Conservation (phyloP, 2,888 invertebrate species). For the Lutraria lutraria region DNA sequence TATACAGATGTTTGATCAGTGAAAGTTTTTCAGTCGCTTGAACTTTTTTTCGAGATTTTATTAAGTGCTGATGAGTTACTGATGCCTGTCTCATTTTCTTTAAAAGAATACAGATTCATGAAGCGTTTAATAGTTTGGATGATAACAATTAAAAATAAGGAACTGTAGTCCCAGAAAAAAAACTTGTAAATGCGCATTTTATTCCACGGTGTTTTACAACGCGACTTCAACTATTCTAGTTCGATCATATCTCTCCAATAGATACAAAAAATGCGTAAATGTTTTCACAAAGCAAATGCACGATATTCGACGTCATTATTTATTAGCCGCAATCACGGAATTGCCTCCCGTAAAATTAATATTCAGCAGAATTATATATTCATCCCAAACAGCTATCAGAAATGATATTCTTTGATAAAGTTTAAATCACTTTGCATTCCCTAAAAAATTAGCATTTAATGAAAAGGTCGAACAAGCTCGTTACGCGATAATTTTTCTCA, state of each 20-base stretch:
- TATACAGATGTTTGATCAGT: no score
- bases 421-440: background rate
- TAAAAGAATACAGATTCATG: no score
- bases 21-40: no score
- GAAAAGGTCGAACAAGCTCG: slow-evolving; percentile 28
- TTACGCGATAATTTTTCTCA: slow-evolving; percentile 30
- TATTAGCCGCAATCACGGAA: background rate
- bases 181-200: no score
- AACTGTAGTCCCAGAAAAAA: no score
- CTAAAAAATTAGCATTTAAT: slow-evolving; percentile 17
- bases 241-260: background rate
- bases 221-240: background rate
- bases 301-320: background rate
- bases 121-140: no score
- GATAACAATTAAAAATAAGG: no score
- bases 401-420: background rate
- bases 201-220: background rate
- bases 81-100: no score
- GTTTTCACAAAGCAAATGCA: background rate
- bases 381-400: background rate
- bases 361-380: background rate
- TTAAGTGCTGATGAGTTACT: no score
- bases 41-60: no score
- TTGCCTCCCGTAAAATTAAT: background rate
- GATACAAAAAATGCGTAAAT: background rate